Base-by-base conservation (phyloP, 2,888 invertebrate species). In the Eretmocerus hayati region DNA sequence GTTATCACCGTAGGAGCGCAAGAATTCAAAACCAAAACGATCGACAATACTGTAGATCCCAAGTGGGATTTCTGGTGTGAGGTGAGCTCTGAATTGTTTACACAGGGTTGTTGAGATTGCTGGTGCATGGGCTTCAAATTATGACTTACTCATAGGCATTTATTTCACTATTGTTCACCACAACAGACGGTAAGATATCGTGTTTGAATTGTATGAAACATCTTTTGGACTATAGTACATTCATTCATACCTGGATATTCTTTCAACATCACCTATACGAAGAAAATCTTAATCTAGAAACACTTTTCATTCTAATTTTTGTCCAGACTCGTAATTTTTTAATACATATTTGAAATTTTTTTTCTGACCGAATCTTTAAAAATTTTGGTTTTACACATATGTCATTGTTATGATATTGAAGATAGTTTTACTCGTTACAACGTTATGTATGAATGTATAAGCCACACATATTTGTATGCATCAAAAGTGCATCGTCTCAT, bases 1-100 rank as follows among this genome's bases (percentile, higher is more conserved):
- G 81, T 93, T 45, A 78, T 92, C 64, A 84, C 83, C 62, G 90
- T 99, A 53, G 97, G 97, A 46, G 89, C 93, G 1, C 90, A 94
- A 74, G 86, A 88, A 71, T 94, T 90, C 75, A 85, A 87, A 71
- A 97, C 97, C 0, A 87, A 90, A 72, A 90, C 89, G 32, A 93
- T 97, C 59, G 87, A 93, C 69, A 94, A 92, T 71, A 87, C 87
- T 56, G 81, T 97, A 22, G 89, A 92, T 76, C 99, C 99, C 5
- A 87, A 89, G 59, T 99, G 97, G 96, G 92, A 97, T 73, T 93
- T 79, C 73, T 92, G 90, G 84, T 97, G 95, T 71, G 97, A 99
- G 90, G 94, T 95, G 77, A 72, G 75, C 60, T 46, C 46, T 13
- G 13, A 18, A 9, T 5, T 18, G 4, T 37, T 30, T 30, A 5